Evolutionary conservation across 2,888 invertebrate genomes (phyloP).

Genomic region (Rhamphomyia laevipes): DNA sequence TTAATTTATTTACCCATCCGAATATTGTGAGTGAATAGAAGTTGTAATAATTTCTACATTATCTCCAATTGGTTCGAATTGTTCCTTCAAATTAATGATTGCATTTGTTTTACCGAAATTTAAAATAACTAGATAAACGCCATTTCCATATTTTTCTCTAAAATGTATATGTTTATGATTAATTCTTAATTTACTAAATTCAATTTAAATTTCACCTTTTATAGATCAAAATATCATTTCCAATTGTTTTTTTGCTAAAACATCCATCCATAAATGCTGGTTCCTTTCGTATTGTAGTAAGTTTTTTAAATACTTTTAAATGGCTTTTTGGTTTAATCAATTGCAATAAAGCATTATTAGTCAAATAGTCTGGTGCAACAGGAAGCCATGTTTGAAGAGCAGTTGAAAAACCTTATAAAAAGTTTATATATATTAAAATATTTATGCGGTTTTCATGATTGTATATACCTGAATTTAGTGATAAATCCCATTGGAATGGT

Average conservation of each 20-base stretch:
- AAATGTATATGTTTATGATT: neutral
- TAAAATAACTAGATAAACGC: conserved; percentile 38
- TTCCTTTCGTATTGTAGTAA: conserved; percentile 44
- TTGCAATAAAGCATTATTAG: conserved; percentile 48
- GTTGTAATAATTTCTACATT: conserved; percentile 31
- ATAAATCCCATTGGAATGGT: conserved; percentile 43
- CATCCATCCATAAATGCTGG: conserved; percentile 28
- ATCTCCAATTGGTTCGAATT: conserved; percentile 21
- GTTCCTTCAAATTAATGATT: conserved; percentile 36
- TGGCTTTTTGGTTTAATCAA: conserved; percentile 43
- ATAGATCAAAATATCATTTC: conserved; percentile 28
- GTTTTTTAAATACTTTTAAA: conserved; percentile 48
- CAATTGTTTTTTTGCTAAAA: conserved; percentile 24
- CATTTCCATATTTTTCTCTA: conserved; percentile 25
- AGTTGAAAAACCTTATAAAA: conserved; percentile 26
- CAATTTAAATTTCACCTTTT: conserved; percentile 21
- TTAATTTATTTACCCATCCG: conserved; percentile 24
- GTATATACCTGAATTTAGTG: conserved; percentile 30
- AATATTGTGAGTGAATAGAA: conserved; percentile 29
- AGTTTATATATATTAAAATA: neutral
- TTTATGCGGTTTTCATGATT: neutral
- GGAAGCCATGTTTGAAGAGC: conserved; percentile 52
- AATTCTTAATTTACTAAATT: neutral
- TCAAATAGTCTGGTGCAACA: conserved; percentile 47
- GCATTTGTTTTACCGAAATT: conserved; percentile 42